phyloP scores from a whole-genome alignment of 1,140 invertebrate genomes.

The Apis florea region DNA sequence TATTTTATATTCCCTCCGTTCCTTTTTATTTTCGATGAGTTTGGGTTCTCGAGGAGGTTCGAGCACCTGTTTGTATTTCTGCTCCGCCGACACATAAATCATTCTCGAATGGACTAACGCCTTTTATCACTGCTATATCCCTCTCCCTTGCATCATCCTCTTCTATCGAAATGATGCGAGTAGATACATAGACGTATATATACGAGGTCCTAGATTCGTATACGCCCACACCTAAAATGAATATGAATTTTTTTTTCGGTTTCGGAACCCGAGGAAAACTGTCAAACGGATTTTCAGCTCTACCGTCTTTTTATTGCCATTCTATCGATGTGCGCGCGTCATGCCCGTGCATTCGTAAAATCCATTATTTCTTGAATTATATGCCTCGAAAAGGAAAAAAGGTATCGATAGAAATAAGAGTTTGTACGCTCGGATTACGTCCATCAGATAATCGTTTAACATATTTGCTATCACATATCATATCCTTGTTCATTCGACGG shows the following conservation, averaged over 20 bases:
- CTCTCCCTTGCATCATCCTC: constrained; percentile 24
- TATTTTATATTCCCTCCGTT: constrained; percentile 48
- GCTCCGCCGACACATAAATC: constrained; percentile 64
- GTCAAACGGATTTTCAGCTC: constrained; percentile 54
- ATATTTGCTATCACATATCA: too few species aligned
- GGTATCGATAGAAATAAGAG: neutral
- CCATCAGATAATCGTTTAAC: too few species aligned
- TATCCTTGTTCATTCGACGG: too few species aligned
- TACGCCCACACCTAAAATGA: constrained; percentile 60
- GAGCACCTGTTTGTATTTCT: constrained; percentile 70
- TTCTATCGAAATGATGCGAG: neutral
- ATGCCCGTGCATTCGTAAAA: constrained; percentile 48
- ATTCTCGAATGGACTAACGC: constrained; percentile 66
- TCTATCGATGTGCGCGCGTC: neutral
- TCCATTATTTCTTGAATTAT: constrained; percentile 38
- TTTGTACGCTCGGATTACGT: too few species aligned
- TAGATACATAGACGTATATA: neutral
- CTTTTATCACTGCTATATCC: constrained; percentile 65
- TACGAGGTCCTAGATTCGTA: constrained; percentile 16
- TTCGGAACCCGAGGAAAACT: constrained; percentile 45
- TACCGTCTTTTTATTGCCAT: constrained; percentile 44
- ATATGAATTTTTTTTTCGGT: constrained; percentile 67
- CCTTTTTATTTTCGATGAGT: constrained; percentile 60
- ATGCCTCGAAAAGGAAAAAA: neutral
- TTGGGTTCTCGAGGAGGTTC: constrained; percentile 59